Conservation (phyloP, 2,797 vertebrate genomes). For the Smutsia gigantea region DNA sequence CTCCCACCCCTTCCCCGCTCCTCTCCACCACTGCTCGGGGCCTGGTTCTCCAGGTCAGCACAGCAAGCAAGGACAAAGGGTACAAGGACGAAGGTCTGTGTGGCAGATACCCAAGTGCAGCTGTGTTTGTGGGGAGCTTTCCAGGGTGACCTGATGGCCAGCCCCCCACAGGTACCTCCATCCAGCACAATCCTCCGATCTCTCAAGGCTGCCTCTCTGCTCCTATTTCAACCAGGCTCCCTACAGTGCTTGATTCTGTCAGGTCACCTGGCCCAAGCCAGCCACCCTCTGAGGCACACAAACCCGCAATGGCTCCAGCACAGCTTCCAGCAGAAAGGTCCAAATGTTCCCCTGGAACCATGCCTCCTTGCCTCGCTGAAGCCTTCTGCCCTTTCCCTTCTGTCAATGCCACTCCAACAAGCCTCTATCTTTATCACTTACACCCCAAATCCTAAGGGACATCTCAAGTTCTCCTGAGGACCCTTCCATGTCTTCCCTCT, state of each 20-base stretch:
- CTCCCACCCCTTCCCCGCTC: not conserved
- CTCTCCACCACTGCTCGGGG: not conserved
- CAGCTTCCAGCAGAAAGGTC: not conserved
- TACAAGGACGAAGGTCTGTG: not conserved
- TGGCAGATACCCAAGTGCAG: not conserved
- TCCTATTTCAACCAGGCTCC: not conserved
- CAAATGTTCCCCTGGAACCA: not conserved
- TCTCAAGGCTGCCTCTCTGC: not conserved
- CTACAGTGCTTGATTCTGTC: too few relatives aligned
- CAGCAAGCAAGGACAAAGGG: not conserved
- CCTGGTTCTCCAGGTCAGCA: not conserved
- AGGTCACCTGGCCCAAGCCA: not conserved
- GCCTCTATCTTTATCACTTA: not conserved
- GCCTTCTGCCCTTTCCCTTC: not conserved
- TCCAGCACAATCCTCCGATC: not conserved
- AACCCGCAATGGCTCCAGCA: not conserved
- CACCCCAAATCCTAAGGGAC: not conserved
- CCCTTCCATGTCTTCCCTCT: not conserved
- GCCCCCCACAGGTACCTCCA: not conserved
- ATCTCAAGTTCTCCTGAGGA: not conserved
- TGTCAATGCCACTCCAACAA: not conserved
- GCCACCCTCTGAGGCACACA: not conserved
- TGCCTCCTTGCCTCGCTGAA: not conserved
- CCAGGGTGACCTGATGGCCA: not conserved
- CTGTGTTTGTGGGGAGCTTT: not conserved